phyloP scores from a whole-genome alignment of 2,113 vertebrate species.

The Suricata suricatta region DNA sequence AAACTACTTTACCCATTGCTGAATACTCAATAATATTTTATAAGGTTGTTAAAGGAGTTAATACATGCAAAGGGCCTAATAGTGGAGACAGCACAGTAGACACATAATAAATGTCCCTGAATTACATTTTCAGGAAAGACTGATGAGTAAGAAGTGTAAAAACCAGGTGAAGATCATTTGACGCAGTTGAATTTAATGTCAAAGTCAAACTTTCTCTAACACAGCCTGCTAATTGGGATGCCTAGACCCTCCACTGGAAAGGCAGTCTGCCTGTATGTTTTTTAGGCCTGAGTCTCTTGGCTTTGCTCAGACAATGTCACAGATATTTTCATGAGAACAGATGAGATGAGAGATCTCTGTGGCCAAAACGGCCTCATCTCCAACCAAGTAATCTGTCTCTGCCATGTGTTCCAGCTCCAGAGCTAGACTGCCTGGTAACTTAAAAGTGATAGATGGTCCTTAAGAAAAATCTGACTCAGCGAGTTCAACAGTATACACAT shows the following conservation, averaged over 20 bases:
- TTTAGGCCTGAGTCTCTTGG: not conserved
- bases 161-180: not conserved
- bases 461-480: constrained; percentile 38
- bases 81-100: not conserved
- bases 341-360: constrained; percentile 10
- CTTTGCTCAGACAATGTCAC: not conserved
- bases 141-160: not conserved
- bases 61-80: not conserved
- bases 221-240: not conserved
- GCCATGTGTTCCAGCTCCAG: not conserved
- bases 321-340: constrained; percentile 34
- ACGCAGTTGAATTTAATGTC: not conserved
- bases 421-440: constrained; percentile 4
- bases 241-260: not conserved
- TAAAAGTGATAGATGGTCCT: constrained; percentile 42
- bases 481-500: not conserved
- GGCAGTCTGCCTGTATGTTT: not conserved
- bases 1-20: not conserved
- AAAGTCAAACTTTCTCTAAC: not conserved
- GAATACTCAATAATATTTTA: not conserved
- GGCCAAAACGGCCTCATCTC: not conserved
- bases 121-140: not conserved
- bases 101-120: not conserved
- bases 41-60: not conserved
- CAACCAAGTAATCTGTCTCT: constrained; percentile 51